Percentiles rank a stretch among this genome's conserved stretches.
These are phyloP conservation scores for Embiotoca jacksoni DNA, from an alignment of 2,113 vertebrate genomes.

Conservation along the genomic window DNA sequence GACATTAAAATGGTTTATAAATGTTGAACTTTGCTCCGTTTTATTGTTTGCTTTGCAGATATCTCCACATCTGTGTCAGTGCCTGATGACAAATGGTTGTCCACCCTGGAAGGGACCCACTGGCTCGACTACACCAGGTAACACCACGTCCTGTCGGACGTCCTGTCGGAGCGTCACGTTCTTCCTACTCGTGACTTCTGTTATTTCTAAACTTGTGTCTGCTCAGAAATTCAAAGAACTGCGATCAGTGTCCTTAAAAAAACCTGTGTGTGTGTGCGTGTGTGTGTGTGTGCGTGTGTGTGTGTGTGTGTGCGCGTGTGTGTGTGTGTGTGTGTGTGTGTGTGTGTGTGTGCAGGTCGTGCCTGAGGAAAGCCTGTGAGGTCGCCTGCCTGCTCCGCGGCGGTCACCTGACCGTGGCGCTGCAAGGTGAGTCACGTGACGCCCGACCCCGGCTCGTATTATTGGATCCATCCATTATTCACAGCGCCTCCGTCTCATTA, in stretches of 20 bases:
- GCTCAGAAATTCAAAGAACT: not conserved
- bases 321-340: not conserved
- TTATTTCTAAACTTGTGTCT: not conserved
- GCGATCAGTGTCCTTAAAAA: not conserved
- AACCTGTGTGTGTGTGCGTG: not conserved
- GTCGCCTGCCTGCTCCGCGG: slow-evolving; percentile 88
- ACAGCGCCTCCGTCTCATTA: slow-evolving; percentile 61
- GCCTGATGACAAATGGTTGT: slow-evolving; percentile 94
- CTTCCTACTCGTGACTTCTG: not conserved
- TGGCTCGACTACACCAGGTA: slow-evolving; percentile 94
- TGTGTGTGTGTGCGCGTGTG: not conserved
- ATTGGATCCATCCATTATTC: slow-evolving; percentile 73
- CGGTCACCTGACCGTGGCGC: slow-evolving; percentile 88
- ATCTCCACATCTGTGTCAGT: slow-evolving; percentile 84
- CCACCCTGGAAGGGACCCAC: slow-evolving; percentile 90
- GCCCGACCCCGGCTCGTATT: slow-evolving; percentile 39
- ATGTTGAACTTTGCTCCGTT: not conserved
- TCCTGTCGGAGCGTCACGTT: not conserved
- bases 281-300: not conserved
- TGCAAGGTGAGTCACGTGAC: slow-evolving; percentile 89
- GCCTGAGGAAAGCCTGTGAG: slow-evolving; percentile 91
- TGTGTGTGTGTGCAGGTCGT: slow-evolving; percentile 81
- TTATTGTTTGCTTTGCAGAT: slow-evolving; percentile 77
- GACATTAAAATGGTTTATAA: too few species aligned
- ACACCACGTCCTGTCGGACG: not conserved